A percentile compares a stretch with the other conserved stretches of the same genome.
Conservation (phyloP, 2,113 vertebrate species). For the Dromaius novaehollandiae region DNA sequence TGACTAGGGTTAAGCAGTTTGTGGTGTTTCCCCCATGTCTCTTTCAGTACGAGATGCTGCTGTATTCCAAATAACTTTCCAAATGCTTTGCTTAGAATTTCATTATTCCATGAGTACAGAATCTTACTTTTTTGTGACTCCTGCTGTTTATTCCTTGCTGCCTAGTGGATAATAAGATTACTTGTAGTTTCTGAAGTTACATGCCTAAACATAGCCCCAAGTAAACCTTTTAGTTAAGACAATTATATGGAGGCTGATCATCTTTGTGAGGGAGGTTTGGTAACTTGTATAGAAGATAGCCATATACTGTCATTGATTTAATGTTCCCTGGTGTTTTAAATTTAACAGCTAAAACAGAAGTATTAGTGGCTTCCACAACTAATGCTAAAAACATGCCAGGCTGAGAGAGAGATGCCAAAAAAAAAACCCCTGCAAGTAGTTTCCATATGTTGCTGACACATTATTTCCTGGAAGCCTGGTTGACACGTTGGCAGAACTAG, state of each 20-base stretch:
- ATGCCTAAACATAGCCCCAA: neutral
- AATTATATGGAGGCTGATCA: neutral
- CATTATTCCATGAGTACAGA: neutral
- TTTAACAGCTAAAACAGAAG: neutral
- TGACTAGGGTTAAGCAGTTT: neutral
- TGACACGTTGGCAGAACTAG: neutral
- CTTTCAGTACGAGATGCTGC: neutral
- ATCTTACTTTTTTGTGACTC: neutral
- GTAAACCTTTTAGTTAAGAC: neutral
- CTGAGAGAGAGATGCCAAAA: neutral
- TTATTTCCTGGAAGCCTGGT: constrained; percentile 21
- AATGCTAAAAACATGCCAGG: neutral
- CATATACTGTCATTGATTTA: neutral
- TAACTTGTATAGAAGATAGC: neutral
- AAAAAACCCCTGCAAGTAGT: neutral
- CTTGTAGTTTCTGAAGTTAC: neutral
- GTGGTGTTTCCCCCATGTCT: neutral
- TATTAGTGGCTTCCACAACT: constrained; percentile 13
- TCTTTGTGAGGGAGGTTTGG: neutral
- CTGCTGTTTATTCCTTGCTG: neutral
- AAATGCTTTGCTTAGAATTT: neutral
- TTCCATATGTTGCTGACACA: constrained; percentile 27
- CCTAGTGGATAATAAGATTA: neutral
- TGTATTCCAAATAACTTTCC: neutral
- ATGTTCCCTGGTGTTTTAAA: neutral